Evolutionary conservation across 2,113 vertebrate species (phyloP).

Genomic region (Myxocyprinus asiaticus): DNA sequence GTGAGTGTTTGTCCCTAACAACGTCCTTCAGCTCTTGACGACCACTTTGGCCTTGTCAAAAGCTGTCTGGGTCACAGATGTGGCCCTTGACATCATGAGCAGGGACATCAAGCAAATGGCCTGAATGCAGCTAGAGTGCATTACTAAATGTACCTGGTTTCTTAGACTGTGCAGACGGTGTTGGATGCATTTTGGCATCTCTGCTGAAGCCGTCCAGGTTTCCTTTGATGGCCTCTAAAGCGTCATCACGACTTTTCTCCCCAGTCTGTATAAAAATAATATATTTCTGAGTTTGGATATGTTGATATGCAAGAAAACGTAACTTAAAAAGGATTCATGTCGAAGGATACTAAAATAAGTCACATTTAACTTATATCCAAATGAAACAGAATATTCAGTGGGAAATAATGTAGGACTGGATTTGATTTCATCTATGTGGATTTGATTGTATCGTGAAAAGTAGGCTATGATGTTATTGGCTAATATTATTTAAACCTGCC

Average conservation of each 20-base stretch:
- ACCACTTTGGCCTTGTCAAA: slow-evolving; percentile 1
- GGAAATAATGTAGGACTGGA: too few species aligned
- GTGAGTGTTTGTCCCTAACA: too few species aligned
- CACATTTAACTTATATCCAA: too few species aligned
- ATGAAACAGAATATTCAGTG: too few species aligned
- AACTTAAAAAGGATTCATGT: too few species aligned
- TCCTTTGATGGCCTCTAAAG: slow-evolving; percentile 97
- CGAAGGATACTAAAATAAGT: too few species aligned
- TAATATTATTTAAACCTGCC: too few species aligned
- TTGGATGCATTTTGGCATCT: slow-evolving; percentile 97
- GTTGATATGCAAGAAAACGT: too few species aligned
- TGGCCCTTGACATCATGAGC: slow-evolving; percentile 5
- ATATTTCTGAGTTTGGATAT: too few species aligned
- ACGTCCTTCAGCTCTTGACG: neutral
- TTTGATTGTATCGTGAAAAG: too few species aligned
- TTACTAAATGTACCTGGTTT: slow-evolving; percentile 83
- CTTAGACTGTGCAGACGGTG: slow-evolving; percentile 87
- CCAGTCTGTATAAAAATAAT: slow-evolving; percentile 77
- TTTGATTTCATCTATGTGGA: too few species aligned
- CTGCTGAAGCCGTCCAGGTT: slow-evolving; percentile 97
- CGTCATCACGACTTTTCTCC: slow-evolving; percentile 95
- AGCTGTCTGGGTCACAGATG: neutral
- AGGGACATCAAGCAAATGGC: neutral
- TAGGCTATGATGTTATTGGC: too few species aligned
- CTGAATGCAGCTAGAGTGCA: neutral